phyloP scores from a whole-genome alignment of 1,140 invertebrate genomes.

The Drosophila insularis region DNA sequence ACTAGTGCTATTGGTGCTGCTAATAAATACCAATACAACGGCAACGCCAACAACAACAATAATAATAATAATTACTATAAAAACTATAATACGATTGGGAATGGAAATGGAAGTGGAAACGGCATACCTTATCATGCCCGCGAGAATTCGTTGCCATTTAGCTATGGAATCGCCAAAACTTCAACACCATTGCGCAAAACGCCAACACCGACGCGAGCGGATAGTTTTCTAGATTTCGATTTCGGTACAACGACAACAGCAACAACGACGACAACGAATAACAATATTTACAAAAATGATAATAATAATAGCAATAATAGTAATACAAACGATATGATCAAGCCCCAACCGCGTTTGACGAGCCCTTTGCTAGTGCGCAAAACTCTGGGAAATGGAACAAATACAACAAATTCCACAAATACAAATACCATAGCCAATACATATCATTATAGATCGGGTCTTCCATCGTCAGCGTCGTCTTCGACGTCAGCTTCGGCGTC shows the following conservation, averaged over 20 bases:
- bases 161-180: constrained; percentile 85
- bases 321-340: constrained; percentile 63
- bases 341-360: constrained; percentile 78
- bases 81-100: constrained; percentile 58
- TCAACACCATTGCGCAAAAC: constrained; percentile 74
- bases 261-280: constrained; percentile 19
- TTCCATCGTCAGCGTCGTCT: constrained; percentile 7
- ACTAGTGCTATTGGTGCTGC: constrained; percentile 55
- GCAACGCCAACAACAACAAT: constrained; percentile 38
- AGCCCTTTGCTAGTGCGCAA: constrained; percentile 82
- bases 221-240: constrained; percentile 70
- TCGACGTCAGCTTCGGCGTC: too few relatives aligned
- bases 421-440: constrained; percentile 76
- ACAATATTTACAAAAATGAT: constrained; percentile 35
- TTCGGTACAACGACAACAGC: constrained; percentile 16
- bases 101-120: constrained; percentile 56
- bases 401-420: constrained; percentile 38
- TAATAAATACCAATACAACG: constrained; percentile 62
- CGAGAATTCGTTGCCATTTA: constrained; percentile 90
- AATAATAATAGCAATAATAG: constrained; percentile 20
- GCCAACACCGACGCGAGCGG: constrained; percentile 61
- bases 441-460: constrained; percentile 71
- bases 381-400: constrained; percentile 61
- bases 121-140: constrained; percentile 90
- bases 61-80: constrained; percentile 76